Evolutionary conservation across 92 coral and sea anemone genomes (phyloP).

Genomic region (Galaxea fascicularis): DNA sequence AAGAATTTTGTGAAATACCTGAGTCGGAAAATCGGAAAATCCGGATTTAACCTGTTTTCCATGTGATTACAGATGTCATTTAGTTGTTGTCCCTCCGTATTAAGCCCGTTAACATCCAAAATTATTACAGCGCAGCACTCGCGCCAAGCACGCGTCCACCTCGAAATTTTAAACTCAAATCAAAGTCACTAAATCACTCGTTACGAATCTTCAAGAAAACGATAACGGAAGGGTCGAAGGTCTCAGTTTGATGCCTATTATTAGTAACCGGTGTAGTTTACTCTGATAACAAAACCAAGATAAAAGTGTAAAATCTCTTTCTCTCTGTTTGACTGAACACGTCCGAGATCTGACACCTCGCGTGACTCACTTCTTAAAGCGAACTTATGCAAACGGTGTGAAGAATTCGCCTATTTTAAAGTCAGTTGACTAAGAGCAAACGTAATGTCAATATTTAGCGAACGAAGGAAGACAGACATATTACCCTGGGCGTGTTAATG

Average conservation of each 20-base stretch:
- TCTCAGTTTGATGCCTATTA: constrained; percentile 28
- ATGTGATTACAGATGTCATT: constrained; percentile 22
- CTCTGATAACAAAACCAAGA: constrained; percentile 27
- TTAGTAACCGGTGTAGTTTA: constrained; percentile 39
- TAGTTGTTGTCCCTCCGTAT: not conserved
- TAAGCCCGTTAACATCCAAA: constrained; percentile 5
- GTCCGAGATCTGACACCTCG: constrained; percentile 15
- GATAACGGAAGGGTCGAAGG: constrained; percentile 41
- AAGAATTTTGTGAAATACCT: constrained; percentile 4
- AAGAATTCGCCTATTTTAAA: not conserved
- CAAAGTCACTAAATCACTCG: constrained; percentile 16
- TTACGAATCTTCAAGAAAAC: constrained; percentile 25
- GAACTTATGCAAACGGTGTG: not conserved
- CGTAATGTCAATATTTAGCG: constrained; percentile 41
- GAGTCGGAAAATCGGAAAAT: not conserved
- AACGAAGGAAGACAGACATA: constrained; percentile 34
- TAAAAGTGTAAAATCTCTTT: constrained; percentile 4
- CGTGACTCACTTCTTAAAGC: not conserved
- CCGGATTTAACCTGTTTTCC: constrained; percentile 11
- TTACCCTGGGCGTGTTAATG: constrained; percentile 68
- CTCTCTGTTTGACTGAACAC: constrained; percentile 11
- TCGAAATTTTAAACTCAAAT: not conserved
- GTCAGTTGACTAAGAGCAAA: not conserved
- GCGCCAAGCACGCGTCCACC: not conserved
- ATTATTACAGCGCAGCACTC: not conserved